Evolutionary conservation across 2,888 invertebrate species (phyloP).

Genomic region (Entomobrya proxima): DNA sequence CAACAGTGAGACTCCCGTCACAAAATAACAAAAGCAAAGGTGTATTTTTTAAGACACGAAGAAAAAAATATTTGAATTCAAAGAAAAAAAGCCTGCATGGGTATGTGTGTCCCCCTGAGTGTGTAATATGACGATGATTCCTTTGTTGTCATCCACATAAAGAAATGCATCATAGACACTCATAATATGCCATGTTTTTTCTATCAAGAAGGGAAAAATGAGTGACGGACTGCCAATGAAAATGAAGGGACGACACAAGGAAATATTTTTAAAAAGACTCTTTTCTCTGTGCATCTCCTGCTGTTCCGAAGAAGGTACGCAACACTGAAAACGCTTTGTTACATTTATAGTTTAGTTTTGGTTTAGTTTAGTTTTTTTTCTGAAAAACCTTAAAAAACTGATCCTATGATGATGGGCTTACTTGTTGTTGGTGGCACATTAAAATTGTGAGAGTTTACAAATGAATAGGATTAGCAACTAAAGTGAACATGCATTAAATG

Average conservation of each 20-base stretch:
- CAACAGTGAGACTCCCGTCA: slow-evolving; percentile 22
- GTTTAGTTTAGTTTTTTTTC: slow-evolving; percentile 18
- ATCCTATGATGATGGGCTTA: no score
- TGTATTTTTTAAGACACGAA: background rate
- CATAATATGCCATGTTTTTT: slow-evolving; percentile 34
- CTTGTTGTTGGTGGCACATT: no score
- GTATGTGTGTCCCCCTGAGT: slow-evolving; percentile 28
- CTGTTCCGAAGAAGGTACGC: slow-evolving; percentile 43
- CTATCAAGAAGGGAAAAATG: slow-evolving; percentile 20
- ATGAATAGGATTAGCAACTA: background rate
- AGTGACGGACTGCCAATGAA: slow-evolving; percentile 44
- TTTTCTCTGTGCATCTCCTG: slow-evolving; percentile 40
- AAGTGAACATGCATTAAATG: background rate
- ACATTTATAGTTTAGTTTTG: slow-evolving; percentile 43
- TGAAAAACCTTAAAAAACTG: background rate
- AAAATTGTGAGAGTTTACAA: no score
- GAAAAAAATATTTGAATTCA: slow-evolving; percentile 3
- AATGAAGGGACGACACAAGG: slow-evolving; percentile 12
- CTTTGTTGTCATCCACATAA: slow-evolving; percentile 47
- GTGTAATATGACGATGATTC: slow-evolving; percentile 42
- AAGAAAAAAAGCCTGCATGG: slow-evolving; percentile 16
- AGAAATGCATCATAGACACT: slow-evolving; percentile 32
- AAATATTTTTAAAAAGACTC: slow-evolving; percentile 4
- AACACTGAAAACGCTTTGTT: slow-evolving; percentile 49
- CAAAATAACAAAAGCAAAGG: slow-evolving; percentile 12